Conservation (phyloP, 2,888 invertebrate genomes). For the Kryphioiulus occultus region DNA sequence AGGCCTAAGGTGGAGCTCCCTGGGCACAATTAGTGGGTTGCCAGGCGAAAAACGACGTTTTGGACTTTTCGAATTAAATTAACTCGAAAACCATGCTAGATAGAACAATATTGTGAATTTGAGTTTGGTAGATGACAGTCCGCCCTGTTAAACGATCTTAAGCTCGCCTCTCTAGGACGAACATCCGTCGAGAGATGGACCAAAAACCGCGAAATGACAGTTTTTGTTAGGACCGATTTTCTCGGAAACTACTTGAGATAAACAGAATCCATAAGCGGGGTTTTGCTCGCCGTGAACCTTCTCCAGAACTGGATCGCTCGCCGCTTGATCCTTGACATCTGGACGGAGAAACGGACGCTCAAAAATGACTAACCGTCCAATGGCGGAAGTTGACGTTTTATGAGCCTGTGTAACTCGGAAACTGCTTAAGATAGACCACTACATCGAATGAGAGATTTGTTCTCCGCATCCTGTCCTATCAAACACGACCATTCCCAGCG, state of each 20-base stretch:
- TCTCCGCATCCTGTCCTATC: background rate
- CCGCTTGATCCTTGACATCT: too few species aligned
- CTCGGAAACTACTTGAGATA: too few species aligned
- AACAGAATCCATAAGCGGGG: too few species aligned
- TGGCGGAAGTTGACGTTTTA: background rate
- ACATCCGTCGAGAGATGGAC: background rate
- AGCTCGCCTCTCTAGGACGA: background rate
- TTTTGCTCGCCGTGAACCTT: too few species aligned
- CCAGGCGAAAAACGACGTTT: background rate
- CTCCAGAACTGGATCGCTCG: too few species aligned
- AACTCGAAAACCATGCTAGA: background rate
- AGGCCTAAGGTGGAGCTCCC: background rate
- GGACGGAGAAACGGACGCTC: too few species aligned
- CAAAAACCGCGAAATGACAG: background rate
- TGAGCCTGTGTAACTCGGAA: background rate
- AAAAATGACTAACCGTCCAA: too few species aligned
- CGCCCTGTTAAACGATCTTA: too few species aligned
- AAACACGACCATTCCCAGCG: too few species aligned
- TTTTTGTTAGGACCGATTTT: background rate
- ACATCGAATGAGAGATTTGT: background rate
- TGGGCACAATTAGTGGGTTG: background rate
- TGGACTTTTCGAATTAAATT: background rate
- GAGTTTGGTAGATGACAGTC: too few species aligned
- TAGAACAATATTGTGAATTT: background rate
- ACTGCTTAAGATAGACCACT: background rate